Base-by-base conservation (phyloP, 2,888 invertebrate species). In the Formica aserva region DNA sequence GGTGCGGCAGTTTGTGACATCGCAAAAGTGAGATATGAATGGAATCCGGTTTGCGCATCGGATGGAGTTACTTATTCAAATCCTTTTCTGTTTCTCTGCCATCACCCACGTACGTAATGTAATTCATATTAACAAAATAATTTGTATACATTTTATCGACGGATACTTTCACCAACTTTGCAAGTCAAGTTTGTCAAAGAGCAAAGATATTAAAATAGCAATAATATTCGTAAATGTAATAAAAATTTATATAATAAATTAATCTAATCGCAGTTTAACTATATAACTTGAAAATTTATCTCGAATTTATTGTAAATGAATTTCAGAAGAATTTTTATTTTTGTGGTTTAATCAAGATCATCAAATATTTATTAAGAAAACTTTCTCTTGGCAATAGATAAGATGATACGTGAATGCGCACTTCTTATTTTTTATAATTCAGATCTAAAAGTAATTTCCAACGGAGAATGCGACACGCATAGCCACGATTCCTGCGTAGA, bases 41-140 rank as follows among this genome's bases (percentile, higher is more conserved):
- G 92, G 91, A 93, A 92, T 86, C 92, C 93, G 1, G 86, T 93
- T 3, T 92, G 93, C 77, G 91, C 89, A 8, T 86, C 86, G 35
- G 90, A 92, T 80, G 92, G 91, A 67, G 74, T 88, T 32, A 93
- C 92, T 13, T 92, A 91, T 85, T 81, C 88, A 26, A 93, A 93
- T 89, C 92, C 93, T n/a, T 94, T 92, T 55, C 71, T 91, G 18
- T 91, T 91, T 86, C 86, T 93, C 29, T 93, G 93, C 80, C 85
- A 88, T 41, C 78, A 83, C 15, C 85, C 92, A 48, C 72, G 91
- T 91, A 55, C 85, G 90, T 88, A 55, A 77, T 57, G 67, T 41
- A 55, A 69, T 57, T 38, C 18, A 72, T 41, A 22, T 32, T 69
- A 35, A 29, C 67, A 87, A 86, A 86, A 8, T 38, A 13, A 60